phyloP scores from a whole-genome alignment of 2,113 vertebrate genomes.

The Hippocampus guttulatus region DNA sequence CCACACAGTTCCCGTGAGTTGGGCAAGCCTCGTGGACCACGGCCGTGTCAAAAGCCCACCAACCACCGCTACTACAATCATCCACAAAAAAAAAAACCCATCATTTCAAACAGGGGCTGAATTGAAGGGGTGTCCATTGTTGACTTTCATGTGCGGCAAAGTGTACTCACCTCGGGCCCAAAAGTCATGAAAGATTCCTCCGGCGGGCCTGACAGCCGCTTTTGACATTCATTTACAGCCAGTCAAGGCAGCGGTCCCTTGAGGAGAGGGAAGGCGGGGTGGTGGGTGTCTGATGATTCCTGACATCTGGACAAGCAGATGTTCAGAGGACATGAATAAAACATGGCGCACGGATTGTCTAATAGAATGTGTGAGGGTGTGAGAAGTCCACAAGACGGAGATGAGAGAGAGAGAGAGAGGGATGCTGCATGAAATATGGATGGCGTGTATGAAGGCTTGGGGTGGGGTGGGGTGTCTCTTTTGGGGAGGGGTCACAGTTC shows the following conservation, averaged over 20 bases:
- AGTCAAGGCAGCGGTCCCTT: slow-evolving; percentile 49
- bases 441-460: slow-evolving; percentile 53
- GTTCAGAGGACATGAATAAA: slow-evolving; percentile 72
- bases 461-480: slow-evolving; percentile 36
- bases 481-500: slow-evolving; percentile 33
- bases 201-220: slow-evolving; percentile 54
- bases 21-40: slow-evolving; percentile 57
- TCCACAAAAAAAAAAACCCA: background rate
- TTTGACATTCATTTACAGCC: slow-evolving; percentile 63
- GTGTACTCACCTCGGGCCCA: slow-evolving; percentile 32
- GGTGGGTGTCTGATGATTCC: slow-evolving; percentile 52
- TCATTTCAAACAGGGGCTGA: background rate
- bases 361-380: slow-evolving; percentile 28
- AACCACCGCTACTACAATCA: slow-evolving; percentile 28
- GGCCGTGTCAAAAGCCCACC: slow-evolving; percentile 63
- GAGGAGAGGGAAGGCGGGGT: slow-evolving; percentile 28
- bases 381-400: background rate
- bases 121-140: slow-evolving; percentile 12
- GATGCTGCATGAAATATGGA: slow-evolving; percentile 66
- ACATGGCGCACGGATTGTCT: slow-evolving; percentile 61
- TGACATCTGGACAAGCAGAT: slow-evolving; percentile 66
- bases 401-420: slow-evolving; percentile 26
- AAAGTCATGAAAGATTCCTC: slow-evolving; percentile 38
- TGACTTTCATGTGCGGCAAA: slow-evolving; percentile 29
- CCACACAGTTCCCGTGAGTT: slow-evolving; percentile 62